Percentiles rank a stretch among this genome's conserved stretches.
These are phyloP conservation scores for Laothoe populi DNA, from an alignment of 2,888 invertebrate species.

Conservation along the genomic window DNA sequence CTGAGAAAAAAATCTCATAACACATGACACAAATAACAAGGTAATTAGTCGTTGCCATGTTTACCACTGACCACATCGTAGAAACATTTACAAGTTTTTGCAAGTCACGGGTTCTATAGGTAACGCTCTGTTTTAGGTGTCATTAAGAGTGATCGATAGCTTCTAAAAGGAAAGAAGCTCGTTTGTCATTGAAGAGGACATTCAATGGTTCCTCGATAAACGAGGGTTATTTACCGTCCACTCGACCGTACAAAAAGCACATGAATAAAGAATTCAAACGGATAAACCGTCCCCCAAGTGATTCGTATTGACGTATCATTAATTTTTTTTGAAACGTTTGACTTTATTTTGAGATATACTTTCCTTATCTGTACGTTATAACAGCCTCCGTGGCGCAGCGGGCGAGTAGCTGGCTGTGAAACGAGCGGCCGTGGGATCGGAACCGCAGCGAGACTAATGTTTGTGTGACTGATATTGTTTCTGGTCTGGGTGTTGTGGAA, in stretches of 20 bases:
- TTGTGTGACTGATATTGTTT: too few species aligned
- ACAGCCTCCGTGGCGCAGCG: too few species aligned
- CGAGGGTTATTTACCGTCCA: slow-evolving; percentile 70
- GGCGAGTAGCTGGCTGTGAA: too few species aligned
- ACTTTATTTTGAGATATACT: not conserved
- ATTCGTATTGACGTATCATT: slow-evolving; percentile 71
- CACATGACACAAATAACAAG: not conserved
- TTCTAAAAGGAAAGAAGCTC: slow-evolving; percentile 63
- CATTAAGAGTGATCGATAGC: slow-evolving; percentile 74
- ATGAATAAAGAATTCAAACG: slow-evolving; percentile 65
- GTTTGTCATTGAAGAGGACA: slow-evolving; percentile 75
- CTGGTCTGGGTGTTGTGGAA: too few species aligned
- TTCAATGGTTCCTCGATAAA: slow-evolving; percentile 73
- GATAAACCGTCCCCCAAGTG: slow-evolving; percentile 66
- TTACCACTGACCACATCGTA: not conserved
- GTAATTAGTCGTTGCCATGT: not conserved
- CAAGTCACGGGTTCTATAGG: slow-evolving; percentile 59
- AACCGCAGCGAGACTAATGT: too few species aligned
- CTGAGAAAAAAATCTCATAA: not conserved
- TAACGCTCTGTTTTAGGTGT: slow-evolving; percentile 67
- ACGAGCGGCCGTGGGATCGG: too few species aligned
- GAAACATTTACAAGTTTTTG: slow-evolving; percentile 34
- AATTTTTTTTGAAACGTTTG: slow-evolving; percentile 55
- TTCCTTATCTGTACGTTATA: not conserved
- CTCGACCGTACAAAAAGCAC: slow-evolving; percentile 62